Evolutionary conservation across 2,113 vertebrate species (phyloP), one percentile per base, ranked within the genome.

Genomic region (Pluvianellus socialis): DNA sequence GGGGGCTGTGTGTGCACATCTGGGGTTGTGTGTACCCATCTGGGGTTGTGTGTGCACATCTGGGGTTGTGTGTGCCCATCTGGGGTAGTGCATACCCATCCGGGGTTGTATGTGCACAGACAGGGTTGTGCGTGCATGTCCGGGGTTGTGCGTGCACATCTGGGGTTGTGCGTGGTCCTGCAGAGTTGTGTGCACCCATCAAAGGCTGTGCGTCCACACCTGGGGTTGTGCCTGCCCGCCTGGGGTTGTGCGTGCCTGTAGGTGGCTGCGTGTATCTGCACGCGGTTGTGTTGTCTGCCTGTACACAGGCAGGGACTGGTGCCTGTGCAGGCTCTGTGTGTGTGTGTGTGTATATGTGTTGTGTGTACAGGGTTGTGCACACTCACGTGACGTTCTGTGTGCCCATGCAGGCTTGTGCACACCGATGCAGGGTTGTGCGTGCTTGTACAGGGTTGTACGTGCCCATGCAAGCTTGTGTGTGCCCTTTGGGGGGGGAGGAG

Each of bases 231-330:
- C 11, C 38, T 59, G 38, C 66, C 19, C 28, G 32, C 17, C 21
- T 33, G 40, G 7, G 21, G 6, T 26, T 53, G 45, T 40, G 49
- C 3, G 0, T 23, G 8, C 33, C 15, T 0, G 0, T 23, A 58
- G 40, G 20, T 73, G 52, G 5, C 38, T 87, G 21, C 61, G 53
- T 28, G 2, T 22, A 24, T n/a, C 32, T 1, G 4, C 49, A n/a
- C 1, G 0, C 9, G 7, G 26, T 27, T 47, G 16, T 65, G 26
- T 30, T n/a, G 28, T 79, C 40, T 75, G 50, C n/a, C 27, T 40
- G 9, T 55, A n/a, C n/a, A n/a, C n/a, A n/a, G n/a, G 68, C 12
- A 8, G 10, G 30, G n/a, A 24, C 71, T 42, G 83, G 44, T 73
- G 53, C 68, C 24, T 20, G 1, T 24, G 20, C 4, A 1, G 7